These are phyloP conservation scores for Ptychochromis oligacanthus DNA, from an alignment of 2,113 vertebrate species.

Conservation along the genomic window DNA sequence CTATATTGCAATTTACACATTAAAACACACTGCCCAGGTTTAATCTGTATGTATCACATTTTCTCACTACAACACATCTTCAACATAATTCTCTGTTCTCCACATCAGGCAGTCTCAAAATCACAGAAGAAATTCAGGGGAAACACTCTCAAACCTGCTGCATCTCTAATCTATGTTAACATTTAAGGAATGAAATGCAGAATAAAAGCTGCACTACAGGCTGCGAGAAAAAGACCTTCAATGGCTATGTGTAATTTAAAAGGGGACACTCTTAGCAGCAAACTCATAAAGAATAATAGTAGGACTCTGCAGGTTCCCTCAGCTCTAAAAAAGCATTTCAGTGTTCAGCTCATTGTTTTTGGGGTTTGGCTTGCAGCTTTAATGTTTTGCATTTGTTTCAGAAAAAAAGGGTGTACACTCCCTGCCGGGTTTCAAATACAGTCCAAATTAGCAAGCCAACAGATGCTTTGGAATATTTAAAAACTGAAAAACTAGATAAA, in stretches of 20 bases:
- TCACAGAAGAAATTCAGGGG: neutral
- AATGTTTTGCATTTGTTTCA: neutral
- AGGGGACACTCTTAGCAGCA: neutral
- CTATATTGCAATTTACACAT: neutral
- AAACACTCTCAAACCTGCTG: neutral
- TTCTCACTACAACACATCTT: neutral
- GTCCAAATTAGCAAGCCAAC: neutral
- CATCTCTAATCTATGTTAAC: neutral
- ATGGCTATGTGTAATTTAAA: neutral
- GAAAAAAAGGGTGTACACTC: neutral
- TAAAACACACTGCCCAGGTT: neutral
- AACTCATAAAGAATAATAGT: neutral
- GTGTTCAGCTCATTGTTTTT: neutral
- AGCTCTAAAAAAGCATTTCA: neutral
- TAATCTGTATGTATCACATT: slow-evolving; percentile 2
- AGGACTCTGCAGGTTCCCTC: neutral
- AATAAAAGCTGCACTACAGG: neutral
- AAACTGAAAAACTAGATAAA: neutral
- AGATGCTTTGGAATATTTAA: neutral
- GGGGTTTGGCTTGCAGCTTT: neutral
- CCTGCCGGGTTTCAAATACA: neutral
- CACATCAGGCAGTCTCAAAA: slow-evolving; percentile 2
- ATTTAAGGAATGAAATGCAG: neutral
- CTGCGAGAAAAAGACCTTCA: neutral
- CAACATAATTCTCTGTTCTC: neutral